These are phyloP conservation scores for Metalampra italica DNA, from an alignment of 2,888 invertebrate genomes.

Conservation along the genomic window DNA sequence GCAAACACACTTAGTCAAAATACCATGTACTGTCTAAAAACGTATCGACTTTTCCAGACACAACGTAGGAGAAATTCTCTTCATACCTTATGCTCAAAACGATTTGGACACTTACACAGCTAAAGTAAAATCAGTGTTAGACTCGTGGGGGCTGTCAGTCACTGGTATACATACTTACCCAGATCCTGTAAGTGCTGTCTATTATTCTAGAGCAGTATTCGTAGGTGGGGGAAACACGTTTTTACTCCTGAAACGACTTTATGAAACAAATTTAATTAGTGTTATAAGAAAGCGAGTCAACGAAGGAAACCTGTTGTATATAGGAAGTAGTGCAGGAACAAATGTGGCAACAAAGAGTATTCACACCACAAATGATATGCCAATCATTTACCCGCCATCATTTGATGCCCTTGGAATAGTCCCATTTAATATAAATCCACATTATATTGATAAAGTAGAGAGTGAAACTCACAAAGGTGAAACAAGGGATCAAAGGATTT, in stretches of 20 bases:
- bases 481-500: conserved; percentile 85
- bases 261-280: conserved; percentile 82
- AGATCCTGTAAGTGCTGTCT: conserved; percentile 77
- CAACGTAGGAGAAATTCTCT: conserved; percentile 81
- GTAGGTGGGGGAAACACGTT: conserved; percentile 92
- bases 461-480: conserved; percentile 86
- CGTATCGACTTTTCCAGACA: conserved; percentile 68
- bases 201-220: conserved; percentile 83
- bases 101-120: conserved; percentile 82
- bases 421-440: conserved; percentile 92
- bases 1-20: neutral
- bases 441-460: conserved; percentile 83
- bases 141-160: conserved; percentile 82
- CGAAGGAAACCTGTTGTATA: conserved; percentile 82
- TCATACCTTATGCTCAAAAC: conserved; percentile 86
- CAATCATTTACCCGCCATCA: conserved; percentile 86
- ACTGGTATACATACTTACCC: conserved; percentile 81
- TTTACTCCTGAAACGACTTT: conserved; percentile 82
- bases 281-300: conserved; percentile 81
- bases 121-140: conserved; percentile 77
- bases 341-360: conserved; percentile 90
- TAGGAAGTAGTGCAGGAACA: conserved; percentile 90
- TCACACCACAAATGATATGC: conserved; percentile 93
- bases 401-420: conserved; percentile 85
- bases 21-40: neutral